Percentiles rank a stretch among this genome's conserved stretches.
Evolutionary conservation across 64 coral and sea anemone species (phyloP).

Genomic region (Pocillopora verrucosa): DNA sequence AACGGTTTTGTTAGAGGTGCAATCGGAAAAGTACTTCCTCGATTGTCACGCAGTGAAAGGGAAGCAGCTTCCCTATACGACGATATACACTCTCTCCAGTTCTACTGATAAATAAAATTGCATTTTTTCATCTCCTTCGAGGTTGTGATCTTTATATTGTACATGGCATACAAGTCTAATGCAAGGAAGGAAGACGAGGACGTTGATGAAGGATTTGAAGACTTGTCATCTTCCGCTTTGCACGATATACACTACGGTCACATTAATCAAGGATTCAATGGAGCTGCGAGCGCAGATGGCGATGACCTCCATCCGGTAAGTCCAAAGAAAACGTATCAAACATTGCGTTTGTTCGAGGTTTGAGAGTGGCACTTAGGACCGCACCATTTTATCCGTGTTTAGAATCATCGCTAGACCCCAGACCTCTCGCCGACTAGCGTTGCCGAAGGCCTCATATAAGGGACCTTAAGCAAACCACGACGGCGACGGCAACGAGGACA

Average conservation of each 20-base stretch:
- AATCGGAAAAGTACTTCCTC: no score
- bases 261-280: slow-evolving; percentile 5
- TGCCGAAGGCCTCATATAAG: no score
- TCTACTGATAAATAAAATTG: neutral
- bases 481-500: no score
- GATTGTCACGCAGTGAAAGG: no score
- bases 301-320: neutral
- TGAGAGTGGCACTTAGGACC: neutral
- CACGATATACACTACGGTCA: slow-evolving; percentile 28
- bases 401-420: neutral
- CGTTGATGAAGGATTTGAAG: slow-evolving; percentile 52
- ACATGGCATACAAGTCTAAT: neutral
- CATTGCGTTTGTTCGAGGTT: neutral
- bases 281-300: neutral
- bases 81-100: no score
- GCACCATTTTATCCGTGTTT: neutral
- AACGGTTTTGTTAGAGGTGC: no score
- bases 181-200: slow-evolving; percentile 12
- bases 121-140: neutral
- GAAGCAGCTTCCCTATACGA: no score
- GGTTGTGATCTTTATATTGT: slow-evolving; percentile 36
- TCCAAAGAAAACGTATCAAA: neutral
- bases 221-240: slow-evolving; percentile 24
- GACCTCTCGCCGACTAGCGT: no score
- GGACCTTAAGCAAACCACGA: no score